A percentile compares a stretch with the other conserved stretches of the same genome.
Evolutionary conservation across 1,140 invertebrate genomes (phyloP).

Genomic region (Bradynema listronoti): DNA sequence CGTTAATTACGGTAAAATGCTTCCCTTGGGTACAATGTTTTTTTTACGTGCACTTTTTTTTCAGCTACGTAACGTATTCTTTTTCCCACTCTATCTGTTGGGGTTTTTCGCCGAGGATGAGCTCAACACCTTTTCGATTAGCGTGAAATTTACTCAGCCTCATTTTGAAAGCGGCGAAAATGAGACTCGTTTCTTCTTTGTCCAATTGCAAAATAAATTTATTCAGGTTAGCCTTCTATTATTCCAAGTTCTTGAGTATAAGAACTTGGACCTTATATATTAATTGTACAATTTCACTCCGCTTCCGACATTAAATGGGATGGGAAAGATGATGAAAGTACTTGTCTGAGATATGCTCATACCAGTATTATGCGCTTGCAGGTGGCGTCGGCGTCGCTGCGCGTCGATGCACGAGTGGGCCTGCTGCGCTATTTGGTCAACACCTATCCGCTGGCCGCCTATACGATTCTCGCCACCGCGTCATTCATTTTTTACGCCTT

Average conservation of each 20-base stretch:
- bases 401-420: slow-evolving; percentile 13
- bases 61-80: slow-evolving; percentile 31
- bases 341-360: not conserved
- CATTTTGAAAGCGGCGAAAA: slow-evolving; percentile 19
- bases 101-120: slow-evolving; percentile 25
- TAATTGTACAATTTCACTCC: not conserved
- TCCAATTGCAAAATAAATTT: slow-evolving; percentile 30
- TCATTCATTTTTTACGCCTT: slow-evolving; percentile 14
- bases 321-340: not conserved
- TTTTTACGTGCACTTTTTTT: not conserved
- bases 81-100: slow-evolving; percentile 34
- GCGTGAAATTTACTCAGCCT: slow-evolving; percentile 25
- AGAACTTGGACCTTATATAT: not conserved
- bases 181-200: slow-evolving; percentile 12
- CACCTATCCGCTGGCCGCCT: slow-evolving; percentile 18
- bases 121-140: slow-evolving; percentile 6
- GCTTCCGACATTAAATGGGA: not conserved
- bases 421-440: slow-evolving; percentile 12
- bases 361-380: slow-evolving; percentile 1
- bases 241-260: not conserved
- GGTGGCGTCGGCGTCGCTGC: slow-evolving; percentile 14
- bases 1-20: slow-evolving; percentile 10
- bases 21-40: not conserved
- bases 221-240: slow-evolving; percentile 23
- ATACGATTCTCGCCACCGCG: slow-evolving; percentile 7